These are phyloP conservation scores for Sclerodermus sp. DNA, from an alignment of 2,888 invertebrate species.

Conservation along the genomic window DNA sequence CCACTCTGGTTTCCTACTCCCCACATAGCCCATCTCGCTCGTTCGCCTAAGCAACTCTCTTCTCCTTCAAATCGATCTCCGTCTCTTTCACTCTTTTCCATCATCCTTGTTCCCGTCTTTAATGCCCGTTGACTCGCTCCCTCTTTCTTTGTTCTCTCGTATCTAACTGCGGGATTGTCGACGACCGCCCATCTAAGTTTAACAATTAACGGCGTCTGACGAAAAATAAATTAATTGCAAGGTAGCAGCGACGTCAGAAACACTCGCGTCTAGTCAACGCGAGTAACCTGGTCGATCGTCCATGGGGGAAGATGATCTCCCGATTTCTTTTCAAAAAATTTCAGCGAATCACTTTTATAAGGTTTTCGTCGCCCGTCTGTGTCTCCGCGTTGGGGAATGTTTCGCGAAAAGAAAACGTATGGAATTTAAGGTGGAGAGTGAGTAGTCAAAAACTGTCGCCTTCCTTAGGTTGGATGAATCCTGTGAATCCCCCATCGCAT, in stretches of 20 bases:
- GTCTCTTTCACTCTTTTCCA: slow-evolving; percentile 8
- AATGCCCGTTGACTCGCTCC: slow-evolving; percentile 1
- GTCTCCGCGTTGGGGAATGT: too few species aligned
- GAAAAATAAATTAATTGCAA: slow-evolving; percentile 55
- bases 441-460: slow-evolving; percentile 1
- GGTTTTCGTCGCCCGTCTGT: too few species aligned
- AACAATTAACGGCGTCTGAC: slow-evolving; percentile 52
- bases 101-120: slow-evolving; percentile 3
- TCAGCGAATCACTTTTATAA: background rate
- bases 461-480: slow-evolving; percentile 8
- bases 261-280: slow-evolving; percentile 37
- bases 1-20: too few species aligned
- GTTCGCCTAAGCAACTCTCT: slow-evolving; percentile 15
- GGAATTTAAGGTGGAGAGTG: background rate
- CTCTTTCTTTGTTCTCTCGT: slow-evolving; percentile 7
- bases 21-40: too few species aligned
- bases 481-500: slow-evolving; percentile 3
- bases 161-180: slow-evolving; percentile 39
- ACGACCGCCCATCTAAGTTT: slow-evolving; percentile 57
- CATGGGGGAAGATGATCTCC: too few species aligned
- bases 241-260: slow-evolving; percentile 39
- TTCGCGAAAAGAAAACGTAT: too few species aligned
- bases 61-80: background rate
- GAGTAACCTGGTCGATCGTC: too few species aligned
- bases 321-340: too few species aligned